These are phyloP conservation scores for Artibeus lituratus DNA, from an alignment of 2,797 vertebrate genomes.

Conservation along the genomic window DNA sequence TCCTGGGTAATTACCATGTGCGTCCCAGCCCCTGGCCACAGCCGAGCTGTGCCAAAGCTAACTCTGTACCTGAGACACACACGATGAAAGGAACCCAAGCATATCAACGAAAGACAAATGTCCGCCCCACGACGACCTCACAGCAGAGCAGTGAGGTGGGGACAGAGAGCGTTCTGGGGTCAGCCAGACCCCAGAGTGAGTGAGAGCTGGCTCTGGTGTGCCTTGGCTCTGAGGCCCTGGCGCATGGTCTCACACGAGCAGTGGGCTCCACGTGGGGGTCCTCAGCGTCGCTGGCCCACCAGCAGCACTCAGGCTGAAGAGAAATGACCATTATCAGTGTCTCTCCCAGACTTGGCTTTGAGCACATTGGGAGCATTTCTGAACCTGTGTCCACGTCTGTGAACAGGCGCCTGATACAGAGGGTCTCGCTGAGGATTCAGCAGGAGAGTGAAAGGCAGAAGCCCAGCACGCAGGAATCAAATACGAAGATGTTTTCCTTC, in stretches of 20 bases:
- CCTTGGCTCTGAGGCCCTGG: background rate
- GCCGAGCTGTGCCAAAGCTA: constrained; percentile 4
- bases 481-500: background rate
- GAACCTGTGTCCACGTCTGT: background rate
- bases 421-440: background rate
- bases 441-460: background rate
- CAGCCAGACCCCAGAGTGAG: background rate
- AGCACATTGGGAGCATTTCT: background rate
- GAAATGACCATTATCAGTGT: background rate
- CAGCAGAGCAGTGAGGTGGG: background rate
- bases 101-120: background rate
- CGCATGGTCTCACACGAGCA: background rate
- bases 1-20: background rate
- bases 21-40: background rate
- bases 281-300: background rate
- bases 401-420: background rate
- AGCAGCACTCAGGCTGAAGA: background rate
- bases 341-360: background rate
- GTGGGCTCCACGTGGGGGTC: background rate
- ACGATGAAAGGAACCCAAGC: background rate
- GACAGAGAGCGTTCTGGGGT: background rate
- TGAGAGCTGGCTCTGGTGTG: background rate
- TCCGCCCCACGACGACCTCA: background rate
- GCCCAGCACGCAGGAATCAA: background rate
- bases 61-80: background rate